Base-by-base conservation (phyloP, 2,888 invertebrate species). In the Muschampia plurimacula region DNA sequence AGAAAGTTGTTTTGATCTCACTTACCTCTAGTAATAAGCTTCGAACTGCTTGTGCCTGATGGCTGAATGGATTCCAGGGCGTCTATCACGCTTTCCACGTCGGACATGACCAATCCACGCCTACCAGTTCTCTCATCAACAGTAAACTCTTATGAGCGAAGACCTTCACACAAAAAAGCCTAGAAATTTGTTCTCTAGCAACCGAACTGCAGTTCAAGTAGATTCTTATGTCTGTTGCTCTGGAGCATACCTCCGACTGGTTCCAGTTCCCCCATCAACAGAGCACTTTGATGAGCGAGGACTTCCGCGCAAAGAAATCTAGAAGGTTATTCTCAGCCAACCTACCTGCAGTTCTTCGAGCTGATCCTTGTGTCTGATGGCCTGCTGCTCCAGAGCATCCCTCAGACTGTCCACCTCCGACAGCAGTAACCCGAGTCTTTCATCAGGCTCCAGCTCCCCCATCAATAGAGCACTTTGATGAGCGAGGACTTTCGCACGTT, bases 391-490 rank as follows among this genome's bases (percentile, higher is more conserved):
- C 9, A 96, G 83, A 0, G 95, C 90, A 32, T 95, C 93, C 75
- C 96, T 95, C 55, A 97, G 88, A 64, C 91, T 89, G 84, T 96
- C 96, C 62, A 97, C 95, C 82, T 97, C 96, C 66, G 88, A 89
- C 49, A 96, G 89, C 67, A 96, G 84, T 69, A 95, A 78, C 73
- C 95, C 86, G 46, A 95, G 91, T 7, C 96, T 86, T 77, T 95
- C 95, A 75, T 95, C 95, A 1, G 89, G 83, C 49, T 93, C 93
- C 65, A 96, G 88, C 59, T 96, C 95, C 0, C 95, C 96, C 89
- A 96, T 89, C 15, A 97, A 88, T 22, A 97, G 87, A 0, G 96
- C 94, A 80, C 96, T 96, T 87, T 96, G 96, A 82, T 97, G 96
- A 0, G 96, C 96, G 63, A 97, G 86, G 8, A 96, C 95, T 77